Base-by-base conservation (phyloP, 1,140 invertebrate species). In the Temnothorax curvispinosus region DNA sequence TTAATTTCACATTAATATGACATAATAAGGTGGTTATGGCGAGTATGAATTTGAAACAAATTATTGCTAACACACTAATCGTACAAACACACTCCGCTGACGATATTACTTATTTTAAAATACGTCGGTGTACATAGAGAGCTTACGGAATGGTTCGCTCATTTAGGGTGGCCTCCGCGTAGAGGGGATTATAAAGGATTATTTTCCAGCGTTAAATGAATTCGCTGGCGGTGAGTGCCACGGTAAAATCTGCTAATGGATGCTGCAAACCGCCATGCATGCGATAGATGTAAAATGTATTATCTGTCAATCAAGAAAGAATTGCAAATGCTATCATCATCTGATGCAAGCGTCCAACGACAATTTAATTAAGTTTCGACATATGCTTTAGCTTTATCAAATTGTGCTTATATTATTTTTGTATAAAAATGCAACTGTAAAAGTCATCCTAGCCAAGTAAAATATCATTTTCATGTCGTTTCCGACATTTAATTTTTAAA, bases 211-310 rank as follows among this genome's bases (percentile, higher is more conserved):
- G 62, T 86, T 86, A 86, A 85, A 88, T 86, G 69, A 86, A 89
- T 89, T 89, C 87, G 44, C 60, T 21, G 81, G 69, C 62, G 15
- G 67, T 41, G 60, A 38, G 54, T 58, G 54, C 47, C 41, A 85
- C 35, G 81, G 87, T 80, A 78, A 89, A 89, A 89, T 80, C 47
- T 69, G 62, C 81, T 85, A 89, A 89, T 89, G 88, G 86, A 87
- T 65, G 65, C 44, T 44, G 58, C 64, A 84, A 74, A 60, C 86
- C 38, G 27, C 77, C 52, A 27, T 56, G 52, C n/a, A 32, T 64
- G n/a, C 65, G 56, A 80, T 87, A 65, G 44, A 69, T 71, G 54
- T 69, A 77, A 75, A 84, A 82, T 72, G 71, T 69, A 87, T 87
- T 84, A 75, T 84, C 50, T 82, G 38, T 38, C 85, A 54, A 74